Percentiles rank a stretch among this genome's conserved stretches.
phyloP scores from a whole-genome alignment of 35 echinoderm and acorn worm genomes.

The Heliocidaris erythrogramma region DNA sequence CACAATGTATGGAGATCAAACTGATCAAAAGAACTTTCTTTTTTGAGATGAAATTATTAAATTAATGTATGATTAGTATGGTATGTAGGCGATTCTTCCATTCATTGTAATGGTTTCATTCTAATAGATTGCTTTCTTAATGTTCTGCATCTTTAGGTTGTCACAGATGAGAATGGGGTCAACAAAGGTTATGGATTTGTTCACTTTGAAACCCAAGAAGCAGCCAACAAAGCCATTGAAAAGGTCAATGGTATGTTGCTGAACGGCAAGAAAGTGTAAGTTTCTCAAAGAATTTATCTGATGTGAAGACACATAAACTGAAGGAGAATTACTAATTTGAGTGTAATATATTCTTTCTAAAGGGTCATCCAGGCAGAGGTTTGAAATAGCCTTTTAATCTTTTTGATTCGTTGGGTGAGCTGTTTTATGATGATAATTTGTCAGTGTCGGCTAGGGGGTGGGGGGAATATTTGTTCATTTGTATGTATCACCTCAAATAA shows the following conservation, averaged over 20 bases:
- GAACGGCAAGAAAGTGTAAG: conserved; percentile 99
- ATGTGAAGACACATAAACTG: not conserved
- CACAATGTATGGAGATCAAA: no score
- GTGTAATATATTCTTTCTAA: no score
- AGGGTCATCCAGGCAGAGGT: no score
- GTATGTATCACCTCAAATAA: no score
- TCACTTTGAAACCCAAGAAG: conserved; percentile 97
- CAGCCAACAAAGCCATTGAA: conserved; percentile 91
- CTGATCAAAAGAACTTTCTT: no score
- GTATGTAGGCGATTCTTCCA: not conserved
- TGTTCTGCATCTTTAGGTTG: conserved; percentile 59
- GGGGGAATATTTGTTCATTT: no score
- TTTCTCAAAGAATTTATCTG: not conserved
- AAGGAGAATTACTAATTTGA: no score
- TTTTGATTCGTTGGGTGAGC: no score
- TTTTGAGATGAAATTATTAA: not conserved
- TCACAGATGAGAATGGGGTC: conserved; percentile 80
- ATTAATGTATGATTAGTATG: not conserved
- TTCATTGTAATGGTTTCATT: no score
- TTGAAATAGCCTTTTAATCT: no score
- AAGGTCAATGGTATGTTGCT: conserved; percentile 99
- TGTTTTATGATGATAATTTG: no score
- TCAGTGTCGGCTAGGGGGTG: no score
- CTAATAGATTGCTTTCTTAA: not conserved
- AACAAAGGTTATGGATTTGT: conserved; percentile 98